Base-by-base conservation (phyloP, 2,797 vertebrate species). In the Decapterus maruadsi region DNA sequence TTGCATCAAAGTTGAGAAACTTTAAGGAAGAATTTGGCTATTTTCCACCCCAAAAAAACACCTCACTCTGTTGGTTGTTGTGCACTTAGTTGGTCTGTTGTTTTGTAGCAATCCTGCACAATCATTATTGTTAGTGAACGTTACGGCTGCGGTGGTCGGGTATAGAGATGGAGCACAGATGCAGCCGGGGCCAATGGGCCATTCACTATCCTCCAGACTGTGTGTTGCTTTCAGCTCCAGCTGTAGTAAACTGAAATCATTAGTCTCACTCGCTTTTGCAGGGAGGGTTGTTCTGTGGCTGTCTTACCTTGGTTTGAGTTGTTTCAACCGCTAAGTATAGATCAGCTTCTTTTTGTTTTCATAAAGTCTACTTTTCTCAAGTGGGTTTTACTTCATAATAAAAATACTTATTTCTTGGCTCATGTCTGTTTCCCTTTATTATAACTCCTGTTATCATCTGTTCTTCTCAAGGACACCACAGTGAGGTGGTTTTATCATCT, bases 1-100 rank as follows among this genome's bases (percentile, higher is more conserved):
- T 17, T 51, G 5, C 16, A 1, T 17, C 3, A 19, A 71, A 75
- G 46, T 53, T 72, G 29, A 61, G 14, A 68, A 63, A 71, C 38
- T 72, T 53, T 16, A 61, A 62, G 60, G 10, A 38, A 8, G 22
- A 16, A 42, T 56, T 62, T 26, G 8, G n/a, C 65, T 54, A 13
- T 17, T 56, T 78, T 78, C 63, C 7, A 51, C 34, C 7, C 26
- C 26, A 26, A 26, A 68, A 60, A 45, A 53, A 48, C n/a, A n/a
- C n/a, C n/a, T n/a, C n/a, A n/a, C 53, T 29, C 19, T 8, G 14
- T 38, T 2, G 10, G 60, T 77, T 62, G 61, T 72, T 68, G 16
- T 77, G 40, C 61, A n/a, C 26, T 43, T 58, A 58, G 5, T 22
- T 51, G 14, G 16, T 19, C 38, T 60, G 20, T 46, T 60, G 20